A percentile compares a stretch with the other conserved stretches of the same genome.
These are phyloP conservation scores for Fringilla coelebs DNA, from an alignment of 2,797 vertebrate species.

Conservation along the genomic window DNA sequence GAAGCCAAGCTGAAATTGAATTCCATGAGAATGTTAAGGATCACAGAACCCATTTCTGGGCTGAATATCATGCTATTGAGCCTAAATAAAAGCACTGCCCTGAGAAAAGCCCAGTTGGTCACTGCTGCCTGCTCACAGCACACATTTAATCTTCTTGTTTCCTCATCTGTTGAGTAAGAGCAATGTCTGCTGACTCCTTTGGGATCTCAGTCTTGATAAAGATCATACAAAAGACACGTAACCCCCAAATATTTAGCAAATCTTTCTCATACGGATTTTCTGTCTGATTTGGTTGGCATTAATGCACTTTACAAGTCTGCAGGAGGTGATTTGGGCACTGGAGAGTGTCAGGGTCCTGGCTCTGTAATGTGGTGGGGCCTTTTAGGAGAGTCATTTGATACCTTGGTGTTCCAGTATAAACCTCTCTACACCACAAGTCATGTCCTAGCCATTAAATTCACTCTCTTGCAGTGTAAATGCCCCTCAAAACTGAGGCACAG, in stretches of 20 bases:
- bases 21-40: slow-evolving; percentile 86
- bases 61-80: slow-evolving; percentile 80
- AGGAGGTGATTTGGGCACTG: neutral
- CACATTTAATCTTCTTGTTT: neutral
- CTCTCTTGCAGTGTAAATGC: neutral
- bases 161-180: neutral
- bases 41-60: slow-evolving; percentile 78
- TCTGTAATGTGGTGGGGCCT: neutral
- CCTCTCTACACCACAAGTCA: neutral
- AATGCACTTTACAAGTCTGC: neutral
- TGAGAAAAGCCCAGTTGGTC: neutral
- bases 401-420: neutral
- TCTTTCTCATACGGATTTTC: neutral
- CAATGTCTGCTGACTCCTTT: neutral
- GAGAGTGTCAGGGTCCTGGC: neutral
- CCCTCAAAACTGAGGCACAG: neutral
- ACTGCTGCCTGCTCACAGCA: neutral
- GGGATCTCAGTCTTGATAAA: neutral
- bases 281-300: neutral
- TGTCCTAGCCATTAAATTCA: neutral
- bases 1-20: slow-evolving; percentile 91
- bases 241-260: neutral
- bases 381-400: neutral
- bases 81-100: neutral
- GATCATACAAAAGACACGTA: neutral